A percentile compares a stretch with the other conserved stretches of the same genome.
Conservation (phyloP, 1,140 invertebrate species). For the Araneus ventricosus region DNA sequence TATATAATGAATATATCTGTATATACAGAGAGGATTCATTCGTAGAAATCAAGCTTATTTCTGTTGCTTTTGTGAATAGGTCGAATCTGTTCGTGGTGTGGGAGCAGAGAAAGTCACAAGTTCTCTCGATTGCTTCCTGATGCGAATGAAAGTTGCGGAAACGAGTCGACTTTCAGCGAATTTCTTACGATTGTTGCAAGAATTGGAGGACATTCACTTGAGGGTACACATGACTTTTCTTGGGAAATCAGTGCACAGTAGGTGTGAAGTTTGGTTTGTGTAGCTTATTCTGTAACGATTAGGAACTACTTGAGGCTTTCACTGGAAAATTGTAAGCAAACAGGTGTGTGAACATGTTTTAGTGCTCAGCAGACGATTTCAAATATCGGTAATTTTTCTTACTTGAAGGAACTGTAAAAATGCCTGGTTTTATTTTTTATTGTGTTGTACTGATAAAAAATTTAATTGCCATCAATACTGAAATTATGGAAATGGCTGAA, state of each 20-base stretch:
- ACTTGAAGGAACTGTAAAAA: neutral
- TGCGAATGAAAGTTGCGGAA: conserved; percentile 65
- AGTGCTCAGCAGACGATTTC: neutral
- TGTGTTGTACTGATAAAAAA: neutral
- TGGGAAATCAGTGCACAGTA: conserved; percentile 14
- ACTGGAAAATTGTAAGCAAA: neutral
- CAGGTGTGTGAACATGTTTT: neutral
- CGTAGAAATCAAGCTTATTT: conserved; percentile 70
- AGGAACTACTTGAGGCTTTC: neutral
- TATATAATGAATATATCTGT: conserved; percentile 61
- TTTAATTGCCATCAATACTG: no score
- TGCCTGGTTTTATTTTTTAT: neutral
- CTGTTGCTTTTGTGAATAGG: neutral
- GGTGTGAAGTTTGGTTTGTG: neutral
- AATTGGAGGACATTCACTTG: conserved; percentile 42
- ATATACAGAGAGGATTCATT: conserved; percentile 24
- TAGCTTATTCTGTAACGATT: neutral
- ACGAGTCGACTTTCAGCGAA: conserved; percentile 17
- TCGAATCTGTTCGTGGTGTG: conserved; percentile 21
- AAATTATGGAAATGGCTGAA: no score
- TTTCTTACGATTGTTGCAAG: conserved; percentile 10
- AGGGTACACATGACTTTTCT: conserved; percentile 44
- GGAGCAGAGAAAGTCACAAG: conserved; percentile 55
- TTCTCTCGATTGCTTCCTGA: conserved; percentile 43
- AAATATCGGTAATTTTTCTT: neutral